A percentile compares a stretch with the other conserved stretches of the same genome.
These are phyloP conservation scores for Actenoides hombroni DNA, from an alignment of 2,113 vertebrate species.

Conservation along the genomic window DNA sequence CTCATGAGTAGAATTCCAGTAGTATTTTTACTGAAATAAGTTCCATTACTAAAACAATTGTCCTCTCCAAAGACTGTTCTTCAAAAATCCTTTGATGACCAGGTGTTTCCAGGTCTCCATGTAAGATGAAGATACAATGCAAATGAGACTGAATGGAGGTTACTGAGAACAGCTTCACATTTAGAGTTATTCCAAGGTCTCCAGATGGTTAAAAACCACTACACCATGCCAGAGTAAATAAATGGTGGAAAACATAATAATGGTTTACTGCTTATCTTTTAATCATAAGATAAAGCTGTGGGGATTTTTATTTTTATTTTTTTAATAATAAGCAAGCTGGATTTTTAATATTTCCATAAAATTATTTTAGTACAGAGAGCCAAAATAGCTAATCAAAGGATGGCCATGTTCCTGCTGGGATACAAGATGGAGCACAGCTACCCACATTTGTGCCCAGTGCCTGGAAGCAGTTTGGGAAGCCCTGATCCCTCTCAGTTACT, in stretches of 20 bases:
- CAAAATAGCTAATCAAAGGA: neutral
- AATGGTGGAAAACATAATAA: neutral
- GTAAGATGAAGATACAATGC: neutral
- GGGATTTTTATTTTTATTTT: too few species aligned
- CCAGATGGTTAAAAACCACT: neutral
- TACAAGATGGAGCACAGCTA: neutral
- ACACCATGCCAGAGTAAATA: neutral
- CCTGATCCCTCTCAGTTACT: rapidly evolving
- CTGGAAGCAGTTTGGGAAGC: neutral
- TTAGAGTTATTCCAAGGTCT: neutral
- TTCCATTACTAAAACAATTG: neutral
- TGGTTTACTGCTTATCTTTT: neutral
- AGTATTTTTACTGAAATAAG: neutral
- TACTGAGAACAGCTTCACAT: neutral
- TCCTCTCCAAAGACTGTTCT: neutral
- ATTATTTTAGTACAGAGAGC: neutral
- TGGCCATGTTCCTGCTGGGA: neutral
- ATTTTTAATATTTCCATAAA: neutral
- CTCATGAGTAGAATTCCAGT: neutral
- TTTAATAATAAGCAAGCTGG: neutral
- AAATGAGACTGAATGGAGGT: neutral
- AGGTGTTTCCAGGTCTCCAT: neutral
- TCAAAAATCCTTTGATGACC: neutral
- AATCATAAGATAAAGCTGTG: neutral
- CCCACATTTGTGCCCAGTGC: neutral